Conservation (phyloP, 2,888 invertebrate genomes). For the Rhaphigaster nebulosa region DNA sequence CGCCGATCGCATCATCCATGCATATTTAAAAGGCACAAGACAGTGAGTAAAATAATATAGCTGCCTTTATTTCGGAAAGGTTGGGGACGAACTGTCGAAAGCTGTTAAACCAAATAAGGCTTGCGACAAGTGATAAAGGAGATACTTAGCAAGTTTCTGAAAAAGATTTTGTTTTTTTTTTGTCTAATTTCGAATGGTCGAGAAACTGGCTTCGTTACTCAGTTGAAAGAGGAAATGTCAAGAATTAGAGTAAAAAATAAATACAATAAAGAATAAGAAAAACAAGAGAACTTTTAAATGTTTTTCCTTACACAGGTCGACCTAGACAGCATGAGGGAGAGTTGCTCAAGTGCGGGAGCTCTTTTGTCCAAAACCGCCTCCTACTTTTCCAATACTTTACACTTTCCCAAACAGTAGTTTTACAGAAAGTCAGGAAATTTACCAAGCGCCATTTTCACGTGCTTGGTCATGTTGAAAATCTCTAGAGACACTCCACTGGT, state of each 20-base stretch:
- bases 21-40: too few species aligned
- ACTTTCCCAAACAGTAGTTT: slow-evolving; percentile 55
- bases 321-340: not conserved
- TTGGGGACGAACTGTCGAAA: not conserved
- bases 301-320: slow-evolving; percentile 14
- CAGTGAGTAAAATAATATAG: too few species aligned
- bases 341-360: not conserved
- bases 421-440: slow-evolving; percentile 34
- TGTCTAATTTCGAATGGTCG: not conserved
- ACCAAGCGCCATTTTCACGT: slow-evolving; percentile 23
- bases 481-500: not conserved
- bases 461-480: slow-evolving; percentile 36
- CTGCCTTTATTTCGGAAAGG: too few species aligned
- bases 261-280: slow-evolving; percentile 25
- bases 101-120: not conserved
- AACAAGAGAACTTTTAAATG: slow-evolving; percentile 53
- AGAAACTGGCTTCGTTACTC: not conserved
- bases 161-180: not conserved
- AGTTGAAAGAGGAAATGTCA: not conserved
- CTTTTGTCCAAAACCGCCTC: not conserved
- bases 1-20: too few species aligned
- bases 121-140: not conserved
- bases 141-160: not conserved
- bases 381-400: slow-evolving; percentile 55
- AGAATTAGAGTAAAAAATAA: not conserved